Evolutionary conservation across 2,797 vertebrate genomes (phyloP).

Genomic region (Petrocephalus schoutedeni): DNA sequence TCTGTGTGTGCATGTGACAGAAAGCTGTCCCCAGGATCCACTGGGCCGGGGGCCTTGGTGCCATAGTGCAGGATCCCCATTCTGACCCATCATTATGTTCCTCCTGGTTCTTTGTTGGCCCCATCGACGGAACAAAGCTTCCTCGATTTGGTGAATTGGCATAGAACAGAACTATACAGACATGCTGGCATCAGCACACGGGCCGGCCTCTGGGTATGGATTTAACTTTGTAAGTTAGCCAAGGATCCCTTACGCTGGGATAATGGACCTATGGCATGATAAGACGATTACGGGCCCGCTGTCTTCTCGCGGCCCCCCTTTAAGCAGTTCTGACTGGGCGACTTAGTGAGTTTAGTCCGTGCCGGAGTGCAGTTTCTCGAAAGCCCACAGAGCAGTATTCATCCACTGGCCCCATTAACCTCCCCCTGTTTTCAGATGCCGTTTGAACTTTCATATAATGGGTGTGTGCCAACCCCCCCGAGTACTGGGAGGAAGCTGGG

Average conservation of each 20-base stretch:
- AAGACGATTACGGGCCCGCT: slow-evolving; percentile 37
- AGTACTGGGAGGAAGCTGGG: not conserved
- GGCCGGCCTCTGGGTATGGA: slow-evolving; percentile 45
- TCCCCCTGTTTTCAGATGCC: slow-evolving; percentile 24
- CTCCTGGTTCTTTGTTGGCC: slow-evolving; percentile 45
- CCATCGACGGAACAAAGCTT: slow-evolving; percentile 43
- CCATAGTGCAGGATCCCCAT: slow-evolving; percentile 37
- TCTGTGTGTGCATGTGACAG: slow-evolving; percentile 45
- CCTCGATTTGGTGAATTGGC: slow-evolving; percentile 39
- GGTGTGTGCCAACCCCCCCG: slow-evolving; percentile 23
- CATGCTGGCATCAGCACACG: slow-evolving; percentile 44
- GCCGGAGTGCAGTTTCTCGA: slow-evolving; percentile 28
- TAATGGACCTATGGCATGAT: slow-evolving; percentile 48
- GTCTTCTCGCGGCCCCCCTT: slow-evolving; percentile 31
- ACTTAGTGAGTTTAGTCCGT: slow-evolving; percentile 39
- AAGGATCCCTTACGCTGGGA: slow-evolving; percentile 41
- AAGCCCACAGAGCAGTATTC: slow-evolving; percentile 37
- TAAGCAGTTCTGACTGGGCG: slow-evolving; percentile 2
- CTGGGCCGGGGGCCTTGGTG: slow-evolving; percentile 34
- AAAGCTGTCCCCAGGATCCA: slow-evolving; percentile 27
- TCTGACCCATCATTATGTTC: slow-evolving; percentile 32
- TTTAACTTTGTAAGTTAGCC: slow-evolving; percentile 47
- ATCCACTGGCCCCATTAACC: slow-evolving; percentile 2
- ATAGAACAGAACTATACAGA: slow-evolving; percentile 36
- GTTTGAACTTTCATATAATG: slow-evolving; percentile 19